These are phyloP conservation scores for Chaetodon auriga DNA, from an alignment of 2,113 vertebrate species.

Conservation along the genomic window DNA sequence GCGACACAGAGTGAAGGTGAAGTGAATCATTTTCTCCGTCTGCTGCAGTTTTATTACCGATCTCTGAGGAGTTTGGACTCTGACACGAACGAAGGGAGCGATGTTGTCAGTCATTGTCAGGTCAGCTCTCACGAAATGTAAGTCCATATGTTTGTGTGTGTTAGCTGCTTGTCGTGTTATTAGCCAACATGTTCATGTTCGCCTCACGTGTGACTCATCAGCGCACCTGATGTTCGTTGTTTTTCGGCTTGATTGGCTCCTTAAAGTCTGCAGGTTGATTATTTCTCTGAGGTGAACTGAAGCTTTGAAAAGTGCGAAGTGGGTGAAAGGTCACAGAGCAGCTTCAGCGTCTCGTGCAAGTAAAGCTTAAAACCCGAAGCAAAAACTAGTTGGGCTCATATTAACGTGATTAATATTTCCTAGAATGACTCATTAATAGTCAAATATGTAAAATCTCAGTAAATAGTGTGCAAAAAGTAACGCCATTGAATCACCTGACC, in stretches of 20 bases:
- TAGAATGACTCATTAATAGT: too few relatives aligned
- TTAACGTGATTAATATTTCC: too few relatives aligned
- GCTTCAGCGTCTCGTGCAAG: too few relatives aligned
- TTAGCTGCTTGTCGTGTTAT: not conserved
- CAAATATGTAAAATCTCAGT: too few relatives aligned
- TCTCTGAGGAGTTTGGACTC: not conserved
- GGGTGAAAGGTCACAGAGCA: constrained; percentile 48
- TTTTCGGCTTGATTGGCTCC: not conserved
- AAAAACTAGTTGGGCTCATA: too few relatives aligned
- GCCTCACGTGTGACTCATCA: not conserved
- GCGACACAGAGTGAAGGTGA: not conserved
- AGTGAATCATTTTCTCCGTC: not conserved
- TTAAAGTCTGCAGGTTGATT: not conserved
- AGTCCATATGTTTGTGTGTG: constrained; percentile 21
- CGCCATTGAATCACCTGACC: too few relatives aligned
- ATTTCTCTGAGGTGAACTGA: not conserved
- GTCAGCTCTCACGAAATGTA: constrained; percentile 54
- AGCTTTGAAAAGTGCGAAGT: not conserved
- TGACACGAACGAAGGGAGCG: constrained; percentile 13
- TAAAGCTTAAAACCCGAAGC: too few relatives aligned
- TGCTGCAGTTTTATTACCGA: not conserved
- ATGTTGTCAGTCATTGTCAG: constrained; percentile 54
- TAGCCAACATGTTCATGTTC: not conserved
- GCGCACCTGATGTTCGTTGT: rapidly evolving
- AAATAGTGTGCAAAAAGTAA: too few relatives aligned